Evolutionary conservation across 2,113 vertebrate species (phyloP), one percentile per base, ranked within the genome.

Genomic region (Elaphurus davidianus): DNA sequence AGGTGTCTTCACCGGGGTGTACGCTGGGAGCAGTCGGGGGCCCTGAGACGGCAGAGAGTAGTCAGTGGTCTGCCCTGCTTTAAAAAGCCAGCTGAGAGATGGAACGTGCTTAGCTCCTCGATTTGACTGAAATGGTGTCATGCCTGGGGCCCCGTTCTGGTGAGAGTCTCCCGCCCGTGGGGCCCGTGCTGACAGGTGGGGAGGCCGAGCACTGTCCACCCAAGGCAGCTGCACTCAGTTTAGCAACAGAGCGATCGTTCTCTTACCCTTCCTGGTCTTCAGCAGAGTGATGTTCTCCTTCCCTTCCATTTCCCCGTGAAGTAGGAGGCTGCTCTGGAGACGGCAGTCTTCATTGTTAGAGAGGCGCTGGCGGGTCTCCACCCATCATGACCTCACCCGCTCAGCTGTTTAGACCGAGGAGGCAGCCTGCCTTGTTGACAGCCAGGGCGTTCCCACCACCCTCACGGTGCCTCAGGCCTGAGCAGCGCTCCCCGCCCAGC

Each of bases 291-390:
- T 40, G 97, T 98, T 97, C 98, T 94, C 93, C 47, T 97, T 94
- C 97, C 96, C 95, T 91, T 90, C 11, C 27, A 16, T 64, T 95
- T 98, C 87, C 91, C 84, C 60, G 76, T 90, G 98, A 97, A 96
- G 94, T 36, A 92, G 85, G 90, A 97, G 98, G 95, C 92, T 97
- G 28, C 93, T 97, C 90, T 97, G 71, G 71, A 97, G 97, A 95
- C 82, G 83, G 60, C 19, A n/a, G 95, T 96, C 87, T 76, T 92
- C 98, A 90, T 90, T 98, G 98, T 90, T 97, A 82, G 85, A 87
- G 87, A 50, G 33, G 36, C 62, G 47, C 6, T 0, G 98, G 96
- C 87, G 87, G 50, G 64, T 93, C 97, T 14, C 78, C 40, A 7
- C 59, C 45, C 94, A 96, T 11, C 60, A 30, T 95, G 74, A 91